Conservation (phyloP, 1,140 invertebrate species). For the Cardiocondyla obscurior region DNA sequence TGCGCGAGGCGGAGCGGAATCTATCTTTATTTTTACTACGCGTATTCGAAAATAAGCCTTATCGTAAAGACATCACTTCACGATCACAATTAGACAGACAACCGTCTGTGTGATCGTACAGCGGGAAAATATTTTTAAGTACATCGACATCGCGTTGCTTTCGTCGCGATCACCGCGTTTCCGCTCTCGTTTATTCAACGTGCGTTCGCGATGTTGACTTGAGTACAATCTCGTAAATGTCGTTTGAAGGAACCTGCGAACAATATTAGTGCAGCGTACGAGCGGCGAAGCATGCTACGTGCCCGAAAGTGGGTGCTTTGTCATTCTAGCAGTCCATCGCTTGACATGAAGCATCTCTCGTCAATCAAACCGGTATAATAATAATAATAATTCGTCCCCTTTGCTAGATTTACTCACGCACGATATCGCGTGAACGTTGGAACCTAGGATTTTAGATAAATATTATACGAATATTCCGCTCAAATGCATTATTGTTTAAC, state of each 20-base stretch:
- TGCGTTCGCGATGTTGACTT: not conserved
- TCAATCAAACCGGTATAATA: slow-evolving; percentile 54
- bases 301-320: slow-evolving; percentile 54
- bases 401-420: slow-evolving; percentile 11
- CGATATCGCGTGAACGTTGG: not conserved
- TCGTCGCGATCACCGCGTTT: slow-evolving; percentile 6
- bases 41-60: slow-evolving; percentile 4
- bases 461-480: not conserved
- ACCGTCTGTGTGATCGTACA: not conserved
- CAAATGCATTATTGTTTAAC: not conserved
- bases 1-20: not conserved
- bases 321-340: slow-evolving; percentile 56
- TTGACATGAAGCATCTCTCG: slow-evolving; percentile 54
- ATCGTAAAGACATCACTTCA: not conserved
- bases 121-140: not conserved
- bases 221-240: slow-evolving; percentile 29
- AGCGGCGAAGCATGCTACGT: slow-evolving; percentile 22
- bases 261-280: slow-evolving; percentile 59
- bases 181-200: slow-evolving; percentile 4
- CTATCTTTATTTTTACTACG: not conserved
- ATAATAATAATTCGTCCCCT: slow-evolving; percentile 60
- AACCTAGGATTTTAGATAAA: not conserved
- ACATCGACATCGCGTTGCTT: not conserved
- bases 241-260: slow-evolving; percentile 38
- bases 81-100: not conserved